Percentiles rank a stretch among this genome's conserved stretches.
Conservation (phyloP, 2,797 vertebrate species). For the Hyperoplus immaculatus region DNA sequence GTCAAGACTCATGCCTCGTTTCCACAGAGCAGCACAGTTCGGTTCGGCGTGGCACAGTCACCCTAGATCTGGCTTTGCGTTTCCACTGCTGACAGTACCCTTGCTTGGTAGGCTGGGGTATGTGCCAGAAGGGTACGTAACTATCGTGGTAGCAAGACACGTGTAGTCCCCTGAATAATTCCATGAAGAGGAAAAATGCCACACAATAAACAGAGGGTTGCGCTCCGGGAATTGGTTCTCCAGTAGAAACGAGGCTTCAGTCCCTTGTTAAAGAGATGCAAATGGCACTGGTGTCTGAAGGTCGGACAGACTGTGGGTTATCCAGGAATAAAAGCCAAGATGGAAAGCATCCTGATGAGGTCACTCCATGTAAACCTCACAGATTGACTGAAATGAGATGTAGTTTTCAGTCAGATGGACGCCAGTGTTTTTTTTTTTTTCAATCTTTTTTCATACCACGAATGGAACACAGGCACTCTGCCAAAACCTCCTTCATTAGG, state of each 20-base stretch:
- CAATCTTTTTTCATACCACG: background rate
- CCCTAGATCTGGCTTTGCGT: no score
- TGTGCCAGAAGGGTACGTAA: no score
- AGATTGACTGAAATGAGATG: slow-evolving; percentile 35
- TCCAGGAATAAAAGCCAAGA: slow-evolving; percentile 29
- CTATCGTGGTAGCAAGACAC: no score
- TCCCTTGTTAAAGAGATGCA: background rate
- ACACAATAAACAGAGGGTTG: no score
- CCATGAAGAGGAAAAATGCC: no score
- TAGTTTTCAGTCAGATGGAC: slow-evolving; percentile 16
- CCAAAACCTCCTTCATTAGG: slow-evolving; percentile 36
- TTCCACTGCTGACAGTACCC: no score
- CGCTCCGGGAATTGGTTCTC: no score
- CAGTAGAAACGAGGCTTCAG: background rate
- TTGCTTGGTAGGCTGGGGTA: no score
- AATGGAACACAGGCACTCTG: slow-evolving; percentile 35
- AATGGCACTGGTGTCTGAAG: background rate
- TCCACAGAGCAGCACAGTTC: no score
- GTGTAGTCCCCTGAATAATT: no score
- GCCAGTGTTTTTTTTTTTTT: slow-evolving; percentile 3
- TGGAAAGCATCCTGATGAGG: slow-evolving; percentile 33
- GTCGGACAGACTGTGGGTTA: slow-evolving; percentile 15
- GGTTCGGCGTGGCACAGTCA: no score
- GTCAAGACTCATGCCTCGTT: background rate
- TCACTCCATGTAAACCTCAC: slow-evolving; percentile 43